Evolutionary conservation across 1,140 invertebrate species (phyloP), one percentile per base, ranked within the genome.

Genomic region (Palaemon carinicauda): DNA sequence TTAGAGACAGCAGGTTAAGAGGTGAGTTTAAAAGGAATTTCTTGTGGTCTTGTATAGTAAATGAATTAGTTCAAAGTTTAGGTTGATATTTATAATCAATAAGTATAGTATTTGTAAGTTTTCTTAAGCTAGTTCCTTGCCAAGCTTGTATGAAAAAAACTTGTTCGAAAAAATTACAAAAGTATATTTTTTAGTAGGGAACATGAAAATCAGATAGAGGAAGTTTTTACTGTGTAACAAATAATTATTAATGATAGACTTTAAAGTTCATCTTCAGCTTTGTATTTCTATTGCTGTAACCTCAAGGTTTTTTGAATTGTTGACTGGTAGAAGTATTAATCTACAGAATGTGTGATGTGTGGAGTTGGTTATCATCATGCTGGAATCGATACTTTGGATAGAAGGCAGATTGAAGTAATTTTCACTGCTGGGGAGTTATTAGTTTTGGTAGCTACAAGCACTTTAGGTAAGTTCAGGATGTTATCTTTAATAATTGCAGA

Each of bases 291-390:
- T 60, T 14, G 7, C 7, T 60, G 56, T 60, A 21, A 60, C 56
- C 56, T 21, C 24, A 7, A 24, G 19, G 4, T 60, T 0, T 60
- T 75, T 14, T 75, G 4, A 1, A 41, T 75, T 75, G 19, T 69
- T 24, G 1, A 17, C 12, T 69, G 29, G 17, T 5, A 69, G 29
- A 12, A 4, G 15, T 73, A 12, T 50, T 78, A n/a, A 5, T 17
- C 52, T 80, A 15, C 87, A 93, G 93, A 94, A 83, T 90, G 91
- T 60, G 80, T 95, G 5, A 89, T 92, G 75, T 91, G 91, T 88
- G 96, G 96, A 1, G 93, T 96, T 33, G 96, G 94, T 0, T 95
- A 93, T 89, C 96, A 96, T 90, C 96, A 97, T 92, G 96, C 95
- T 33, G 96, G 96, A 0, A 91, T 96, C 90, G 91, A 93, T 74